A percentile compares a stretch with the other conserved stretches of the same genome.
Evolutionary conservation across 2,888 invertebrate genomes (phyloP).

Genomic region (Hirudinaria manillensis): DNA sequence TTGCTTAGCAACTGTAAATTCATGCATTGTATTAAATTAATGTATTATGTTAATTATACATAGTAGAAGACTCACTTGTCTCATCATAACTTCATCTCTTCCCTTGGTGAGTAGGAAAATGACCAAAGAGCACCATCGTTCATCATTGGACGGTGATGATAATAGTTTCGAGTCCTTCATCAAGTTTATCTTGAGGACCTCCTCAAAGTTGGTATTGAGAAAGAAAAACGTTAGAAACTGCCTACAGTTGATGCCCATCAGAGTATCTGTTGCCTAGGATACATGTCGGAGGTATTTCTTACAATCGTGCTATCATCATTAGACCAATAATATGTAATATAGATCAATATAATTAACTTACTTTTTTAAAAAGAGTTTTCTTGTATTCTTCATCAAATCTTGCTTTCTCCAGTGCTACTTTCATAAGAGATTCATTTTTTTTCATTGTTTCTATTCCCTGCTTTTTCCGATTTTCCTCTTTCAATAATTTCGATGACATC

Average conservation of each 20-base stretch:
- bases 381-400: background rate
- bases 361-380: background rate
- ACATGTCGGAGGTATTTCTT: background rate
- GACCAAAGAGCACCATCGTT: background rate
- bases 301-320: background rate
- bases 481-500: background rate
- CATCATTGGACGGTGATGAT: background rate
- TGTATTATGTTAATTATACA: background rate
- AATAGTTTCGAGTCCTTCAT: background rate
- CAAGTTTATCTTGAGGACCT: background rate
- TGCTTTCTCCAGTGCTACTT: background rate
- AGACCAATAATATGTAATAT: background rate
- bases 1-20: background rate
- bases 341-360: background rate
- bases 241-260: background rate
- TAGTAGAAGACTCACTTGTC: background rate
- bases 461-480: background rate
- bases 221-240: background rate
- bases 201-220: conserved; percentile 7
- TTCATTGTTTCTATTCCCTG: background rate
- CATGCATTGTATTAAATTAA: background rate
- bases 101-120: background rate
- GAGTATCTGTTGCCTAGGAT: background rate
- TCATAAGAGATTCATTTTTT: background rate
- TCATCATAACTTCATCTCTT: conserved; percentile 3